Evolutionary conservation across 2,797 vertebrate genomes (phyloP).

Genomic region (Botia almorhae): DNA sequence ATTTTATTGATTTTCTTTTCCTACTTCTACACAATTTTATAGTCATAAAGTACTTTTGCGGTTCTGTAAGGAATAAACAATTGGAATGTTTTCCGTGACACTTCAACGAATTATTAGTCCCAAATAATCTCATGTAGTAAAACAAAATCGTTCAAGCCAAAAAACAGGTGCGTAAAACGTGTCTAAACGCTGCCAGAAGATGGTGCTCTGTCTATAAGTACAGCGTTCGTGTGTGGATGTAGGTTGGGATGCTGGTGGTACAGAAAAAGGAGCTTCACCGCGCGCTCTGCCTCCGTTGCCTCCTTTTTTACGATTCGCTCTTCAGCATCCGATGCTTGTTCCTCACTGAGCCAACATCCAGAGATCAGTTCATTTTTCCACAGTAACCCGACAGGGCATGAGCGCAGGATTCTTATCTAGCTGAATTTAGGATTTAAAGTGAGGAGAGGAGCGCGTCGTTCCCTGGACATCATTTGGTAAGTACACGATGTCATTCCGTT

Average conservation of each 20-base stretch:
- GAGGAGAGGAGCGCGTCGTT: conserved; percentile 54
- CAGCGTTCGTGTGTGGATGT: conserved; percentile 19
- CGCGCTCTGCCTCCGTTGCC: conserved; percentile 46
- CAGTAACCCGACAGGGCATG: conserved; percentile 51
- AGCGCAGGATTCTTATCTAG: conserved; percentile 40
- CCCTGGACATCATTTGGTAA: conserved; percentile 63
- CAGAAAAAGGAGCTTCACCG: conserved; percentile 50
- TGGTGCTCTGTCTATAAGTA: conserved; percentile 31
- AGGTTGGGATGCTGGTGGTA: conserved; percentile 46
- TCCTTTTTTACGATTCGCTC: no score
- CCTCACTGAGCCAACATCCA: conserved; percentile 48
- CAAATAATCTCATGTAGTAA: neutral
- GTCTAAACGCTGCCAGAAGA: conserved; percentile 14
- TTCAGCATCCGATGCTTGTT: conserved; percentile 6
- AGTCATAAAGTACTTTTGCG: no score
- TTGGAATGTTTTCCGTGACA: no score
- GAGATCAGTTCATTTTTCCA: conserved; percentile 49
- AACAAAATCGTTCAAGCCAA: neutral
- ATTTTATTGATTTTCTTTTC: no score
- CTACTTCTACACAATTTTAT: no score
- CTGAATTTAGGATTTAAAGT: conserved; percentile 57
- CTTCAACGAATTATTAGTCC: no score
- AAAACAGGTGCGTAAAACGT: conserved; percentile 2
- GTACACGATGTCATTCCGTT: conserved; percentile 61
- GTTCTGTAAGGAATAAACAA: no score